Evolutionary conservation across 2,113 vertebrate genomes (phyloP).

Genomic region (Seriola aureovittata): DNA sequence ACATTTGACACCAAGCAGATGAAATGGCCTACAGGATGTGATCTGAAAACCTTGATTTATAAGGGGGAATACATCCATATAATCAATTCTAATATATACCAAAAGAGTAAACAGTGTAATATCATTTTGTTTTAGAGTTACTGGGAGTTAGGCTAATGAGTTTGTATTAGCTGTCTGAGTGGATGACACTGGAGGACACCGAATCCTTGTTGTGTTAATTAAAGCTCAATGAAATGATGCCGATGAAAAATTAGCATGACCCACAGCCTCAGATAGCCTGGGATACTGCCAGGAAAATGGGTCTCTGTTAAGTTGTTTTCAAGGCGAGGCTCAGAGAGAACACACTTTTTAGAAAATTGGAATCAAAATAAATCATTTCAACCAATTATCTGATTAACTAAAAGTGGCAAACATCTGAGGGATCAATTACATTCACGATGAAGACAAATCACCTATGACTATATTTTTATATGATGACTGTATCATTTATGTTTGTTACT

Average conservation of each 20-base stretch:
- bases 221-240: constrained; percentile 67
- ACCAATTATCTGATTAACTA: constrained; percentile 50
- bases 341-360: constrained; percentile 11
- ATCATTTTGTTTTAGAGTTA: constrained; percentile 37
- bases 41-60: constrained; percentile 27
- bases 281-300: constrained; percentile 41
- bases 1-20: not conserved
- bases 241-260: constrained; percentile 67
- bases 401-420: constrained; percentile 34
- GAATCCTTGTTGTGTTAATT: constrained; percentile 76
- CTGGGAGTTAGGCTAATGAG: constrained; percentile 58
- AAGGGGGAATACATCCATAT: constrained; percentile 35
- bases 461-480: not conserved
- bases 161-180: constrained; percentile 62
- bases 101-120: constrained; percentile 12
- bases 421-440: constrained; percentile 15
- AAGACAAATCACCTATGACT: constrained; percentile 12
- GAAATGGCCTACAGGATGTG: constrained; percentile 7
- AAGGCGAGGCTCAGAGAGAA: constrained; percentile 3
- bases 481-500: constrained; percentile 6
- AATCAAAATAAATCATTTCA: constrained; percentile 31
- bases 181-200: constrained; percentile 68
- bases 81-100: constrained; percentile 33
- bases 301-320: constrained; percentile 40
- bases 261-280: constrained; percentile 39